Conservation (phyloP, 2,888 invertebrate genomes). For the Escarpia spicata region DNA sequence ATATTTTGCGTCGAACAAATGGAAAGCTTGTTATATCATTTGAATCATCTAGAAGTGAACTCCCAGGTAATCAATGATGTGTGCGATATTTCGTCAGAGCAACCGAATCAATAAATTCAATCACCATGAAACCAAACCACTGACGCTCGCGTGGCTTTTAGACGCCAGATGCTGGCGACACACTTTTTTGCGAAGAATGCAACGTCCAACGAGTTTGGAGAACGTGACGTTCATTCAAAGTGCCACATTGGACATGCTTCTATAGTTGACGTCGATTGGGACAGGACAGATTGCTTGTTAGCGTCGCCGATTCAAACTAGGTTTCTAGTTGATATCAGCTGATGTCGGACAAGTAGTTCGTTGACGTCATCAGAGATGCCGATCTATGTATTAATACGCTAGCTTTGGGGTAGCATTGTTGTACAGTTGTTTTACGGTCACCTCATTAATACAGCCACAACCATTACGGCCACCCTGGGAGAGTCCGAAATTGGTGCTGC, state of each 20-base stretch:
- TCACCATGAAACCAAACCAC: not conserved
- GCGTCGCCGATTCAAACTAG: not conserved
- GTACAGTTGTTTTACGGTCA: too few species aligned
- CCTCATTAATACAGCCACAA: too few species aligned
- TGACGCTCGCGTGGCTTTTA: not conserved
- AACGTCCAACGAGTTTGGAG: not conserved
- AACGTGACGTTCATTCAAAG: not conserved
- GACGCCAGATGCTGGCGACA: not conserved
- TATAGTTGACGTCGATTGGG: not conserved
- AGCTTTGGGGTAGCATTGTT: too few species aligned
- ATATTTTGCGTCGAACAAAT: not conserved
- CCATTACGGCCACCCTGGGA: too few species aligned
- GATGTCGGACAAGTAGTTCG: too few species aligned
- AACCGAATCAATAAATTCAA: not conserved
- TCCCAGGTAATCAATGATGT: not conserved
- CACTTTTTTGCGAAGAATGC: not conserved
- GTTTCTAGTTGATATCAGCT: too few species aligned
- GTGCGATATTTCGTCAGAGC: not conserved
- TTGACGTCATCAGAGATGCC: too few species aligned
- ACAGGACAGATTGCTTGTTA: not conserved
- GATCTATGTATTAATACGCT: too few species aligned
- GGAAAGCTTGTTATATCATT: not conserved
- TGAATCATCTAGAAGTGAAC: not conserved
- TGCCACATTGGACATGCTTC: not conserved
- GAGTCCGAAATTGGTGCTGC: too few species aligned